Evolutionary conservation across 2,888 invertebrate species (phyloP).

Genomic region (Eretmocerus hayati): DNA sequence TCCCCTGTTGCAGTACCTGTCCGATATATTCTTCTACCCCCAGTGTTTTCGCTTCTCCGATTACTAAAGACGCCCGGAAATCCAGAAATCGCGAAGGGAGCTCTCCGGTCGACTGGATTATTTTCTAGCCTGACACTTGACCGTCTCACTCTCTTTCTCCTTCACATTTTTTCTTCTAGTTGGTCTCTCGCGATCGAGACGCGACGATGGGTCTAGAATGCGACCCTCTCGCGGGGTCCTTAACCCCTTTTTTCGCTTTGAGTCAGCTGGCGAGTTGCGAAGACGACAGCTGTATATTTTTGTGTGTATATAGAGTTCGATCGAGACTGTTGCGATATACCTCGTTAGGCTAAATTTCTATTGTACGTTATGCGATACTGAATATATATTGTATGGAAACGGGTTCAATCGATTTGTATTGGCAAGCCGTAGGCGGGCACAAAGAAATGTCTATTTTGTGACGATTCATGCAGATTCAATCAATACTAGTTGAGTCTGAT

Average conservation of each 20-base stretch:
- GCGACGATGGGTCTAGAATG: no score
- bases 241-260: slow-evolving; percentile 42
- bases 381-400: no score
- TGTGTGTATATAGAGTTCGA: neutral
- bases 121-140: slow-evolving; percentile 20
- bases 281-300: neutral
- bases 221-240: slow-evolving; percentile 35
- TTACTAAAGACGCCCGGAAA: slow-evolving; percentile 45
- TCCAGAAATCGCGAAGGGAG: slow-evolving; percentile 42
- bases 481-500: no score
- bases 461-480: no score
- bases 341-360: slow-evolving; percentile 19
- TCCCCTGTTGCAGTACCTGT: no score
- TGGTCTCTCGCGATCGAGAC: no score
- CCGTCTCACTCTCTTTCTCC: slow-evolving; percentile 12
- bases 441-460: no score
- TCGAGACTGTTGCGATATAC: slow-evolving; percentile 12
- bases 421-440: no score
- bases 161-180: slow-evolving; percentile 6
- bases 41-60: slow-evolving; percentile 40
- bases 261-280: slow-evolving; percentile 38
- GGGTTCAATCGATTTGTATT: no score
- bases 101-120: neutral
- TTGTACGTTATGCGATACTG: no score
- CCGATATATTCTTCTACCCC: slow-evolving; percentile 30